These are phyloP conservation scores for Hippocampus kuda DNA, from an alignment of 2,797 vertebrate species.

Conservation along the genomic window DNA sequence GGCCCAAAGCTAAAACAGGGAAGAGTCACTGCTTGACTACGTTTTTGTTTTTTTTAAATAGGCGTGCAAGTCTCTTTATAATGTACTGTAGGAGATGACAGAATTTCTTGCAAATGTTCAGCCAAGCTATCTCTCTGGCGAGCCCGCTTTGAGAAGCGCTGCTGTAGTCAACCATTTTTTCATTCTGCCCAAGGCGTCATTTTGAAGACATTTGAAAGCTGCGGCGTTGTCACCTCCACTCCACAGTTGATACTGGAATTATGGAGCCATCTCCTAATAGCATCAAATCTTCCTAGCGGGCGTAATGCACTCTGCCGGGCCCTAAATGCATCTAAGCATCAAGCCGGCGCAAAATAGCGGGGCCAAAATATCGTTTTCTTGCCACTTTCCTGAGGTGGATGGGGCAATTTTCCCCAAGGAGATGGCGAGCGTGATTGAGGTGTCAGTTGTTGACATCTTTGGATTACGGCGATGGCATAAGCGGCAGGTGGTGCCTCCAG, in stretches of 20 bases:
- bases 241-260: not conserved
- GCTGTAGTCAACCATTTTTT: not conserved
- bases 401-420: slow-evolving; percentile 38
- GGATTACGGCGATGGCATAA: slow-evolving; percentile 55
- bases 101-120: too few species aligned
- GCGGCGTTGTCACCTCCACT: not conserved
- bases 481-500: slow-evolving; percentile 58
- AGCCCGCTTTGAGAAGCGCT: not conserved
- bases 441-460: slow-evolving; percentile 62
- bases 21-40: too few species aligned
- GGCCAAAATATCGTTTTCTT: slow-evolving; percentile 28
- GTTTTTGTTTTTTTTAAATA: too few species aligned
- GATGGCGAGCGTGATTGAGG: slow-evolving; percentile 60
- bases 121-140: too few species aligned
- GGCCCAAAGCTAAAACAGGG: not conserved
- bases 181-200: not conserved
- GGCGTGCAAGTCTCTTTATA: too few species aligned
- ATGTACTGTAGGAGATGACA: too few species aligned
- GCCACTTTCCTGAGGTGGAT: slow-evolving; percentile 18
- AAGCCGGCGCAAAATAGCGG: slow-evolving; percentile 20
- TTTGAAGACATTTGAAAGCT: not conserved
- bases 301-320: slow-evolving; percentile 13
- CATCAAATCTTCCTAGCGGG: slow-evolving; percentile 12
- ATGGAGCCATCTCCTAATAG: not conserved
- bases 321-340: slow-evolving; percentile 14